Conservation (phyloP, 2,797 vertebrate species). For the Loris lydekkerianus region DNA sequence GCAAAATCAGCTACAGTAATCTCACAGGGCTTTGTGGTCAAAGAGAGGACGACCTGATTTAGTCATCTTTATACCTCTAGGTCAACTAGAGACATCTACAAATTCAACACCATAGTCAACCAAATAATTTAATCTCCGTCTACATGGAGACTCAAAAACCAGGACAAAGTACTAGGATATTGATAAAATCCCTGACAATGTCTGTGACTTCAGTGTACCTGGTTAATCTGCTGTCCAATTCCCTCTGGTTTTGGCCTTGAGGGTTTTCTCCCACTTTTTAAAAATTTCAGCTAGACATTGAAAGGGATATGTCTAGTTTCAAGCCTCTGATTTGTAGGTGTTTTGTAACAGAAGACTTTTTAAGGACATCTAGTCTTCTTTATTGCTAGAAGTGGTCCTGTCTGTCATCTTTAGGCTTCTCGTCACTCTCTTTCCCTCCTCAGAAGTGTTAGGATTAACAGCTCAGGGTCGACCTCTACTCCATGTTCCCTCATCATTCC, state of each 20-base stretch:
- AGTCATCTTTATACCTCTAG: not conserved
- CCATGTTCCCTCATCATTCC: not conserved
- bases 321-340: not conserved
- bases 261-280: not conserved
- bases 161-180: not conserved
- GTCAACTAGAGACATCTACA: not conserved
- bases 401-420: not conserved
- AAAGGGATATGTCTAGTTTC: not conserved
- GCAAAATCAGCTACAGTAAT: not conserved
- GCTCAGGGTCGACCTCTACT: not conserved
- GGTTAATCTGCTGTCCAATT: not conserved
- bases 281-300: not conserved
- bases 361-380: not conserved
- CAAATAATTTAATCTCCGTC: not conserved
- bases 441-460: not conserved
- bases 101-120: not conserved
- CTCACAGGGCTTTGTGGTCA: not conserved
- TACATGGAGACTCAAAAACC: not conserved
- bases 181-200: not conserved
- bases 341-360: not conserved
- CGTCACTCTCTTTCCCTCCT: not conserved
- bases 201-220: not conserved
- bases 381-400: not conserved
- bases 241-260: not conserved
- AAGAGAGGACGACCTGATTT: not conserved